Evolutionary conservation across 2,113 vertebrate species (phyloP).

Genomic region (Cacatua alba): DNA sequence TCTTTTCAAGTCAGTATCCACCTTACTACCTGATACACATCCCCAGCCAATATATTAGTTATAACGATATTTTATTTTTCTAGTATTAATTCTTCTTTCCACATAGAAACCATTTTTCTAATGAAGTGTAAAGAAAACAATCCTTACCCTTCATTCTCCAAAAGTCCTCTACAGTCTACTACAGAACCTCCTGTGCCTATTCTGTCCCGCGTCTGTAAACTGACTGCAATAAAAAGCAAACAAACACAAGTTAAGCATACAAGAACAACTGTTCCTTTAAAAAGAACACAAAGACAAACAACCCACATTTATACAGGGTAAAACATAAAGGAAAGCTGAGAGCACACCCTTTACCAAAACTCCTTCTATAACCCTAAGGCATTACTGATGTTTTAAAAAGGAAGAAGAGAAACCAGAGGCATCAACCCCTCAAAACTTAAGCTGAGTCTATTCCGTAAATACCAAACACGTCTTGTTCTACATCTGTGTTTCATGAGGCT

Average conservation of each 20-base stretch:
- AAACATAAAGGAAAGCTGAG: not conserved
- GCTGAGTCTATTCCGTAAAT: not conserved
- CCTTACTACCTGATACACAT: not conserved
- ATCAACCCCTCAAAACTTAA: not conserved
- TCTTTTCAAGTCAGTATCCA: not conserved
- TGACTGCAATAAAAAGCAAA: slow-evolving; percentile 81
- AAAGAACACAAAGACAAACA: not conserved
- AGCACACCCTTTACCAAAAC: not conserved
- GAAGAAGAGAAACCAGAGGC: not conserved
- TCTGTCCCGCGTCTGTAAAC: slow-evolving; percentile 95
- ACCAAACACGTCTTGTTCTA: not conserved
- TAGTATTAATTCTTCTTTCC: not conserved
- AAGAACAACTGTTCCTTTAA: not conserved
- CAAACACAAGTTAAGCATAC: not conserved
- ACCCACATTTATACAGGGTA: not conserved
- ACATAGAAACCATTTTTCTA: not conserved
- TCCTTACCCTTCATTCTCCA: slow-evolving; percentile 95
- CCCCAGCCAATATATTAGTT: not conserved
- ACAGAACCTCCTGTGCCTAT: slow-evolving; percentile 94
- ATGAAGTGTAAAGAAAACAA: not conserved
- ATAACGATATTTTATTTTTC: not conserved
- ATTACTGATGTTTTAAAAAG: not conserved
- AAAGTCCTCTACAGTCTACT: slow-evolving; percentile 94
- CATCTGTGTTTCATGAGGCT: not conserved
- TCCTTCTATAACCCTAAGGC: not conserved